phyloP scores from a whole-genome alignment of 2,888 invertebrate species.

The Eupeodes luniger region DNA sequence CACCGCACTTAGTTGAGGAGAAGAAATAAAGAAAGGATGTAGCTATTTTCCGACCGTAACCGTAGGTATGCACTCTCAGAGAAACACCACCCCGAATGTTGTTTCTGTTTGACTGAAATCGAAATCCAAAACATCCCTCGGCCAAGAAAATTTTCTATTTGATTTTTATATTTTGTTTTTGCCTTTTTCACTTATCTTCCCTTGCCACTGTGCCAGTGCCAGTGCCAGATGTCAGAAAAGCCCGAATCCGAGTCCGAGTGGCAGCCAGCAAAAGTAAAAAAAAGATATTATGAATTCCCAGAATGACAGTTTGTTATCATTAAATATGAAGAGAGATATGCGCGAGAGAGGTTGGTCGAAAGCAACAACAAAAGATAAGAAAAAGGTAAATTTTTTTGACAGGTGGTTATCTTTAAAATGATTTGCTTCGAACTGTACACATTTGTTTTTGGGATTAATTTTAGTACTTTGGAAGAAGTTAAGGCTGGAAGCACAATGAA shows the following conservation, averaged over 20 bases:
- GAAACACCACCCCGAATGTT: slow-evolving; percentile 71
- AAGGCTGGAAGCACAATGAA: background rate
- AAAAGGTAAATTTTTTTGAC: slow-evolving; percentile 6
- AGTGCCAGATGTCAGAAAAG: no score
- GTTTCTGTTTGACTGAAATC: slow-evolving; percentile 32
- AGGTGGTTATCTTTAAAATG: slow-evolving; percentile 15
- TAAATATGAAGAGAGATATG: background rate
- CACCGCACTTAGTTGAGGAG: slow-evolving; percentile 16
- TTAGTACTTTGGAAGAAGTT: background rate
- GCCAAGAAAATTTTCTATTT: slow-evolving; percentile 47
- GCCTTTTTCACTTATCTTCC: no score
- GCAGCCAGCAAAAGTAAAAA: background rate
- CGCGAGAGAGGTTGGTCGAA: background rate
- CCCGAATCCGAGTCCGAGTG: background rate
- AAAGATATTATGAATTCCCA: background rate
- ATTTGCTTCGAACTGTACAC: background rate
- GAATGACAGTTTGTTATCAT: slow-evolving; percentile 24
- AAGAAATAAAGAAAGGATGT: slow-evolving; percentile 11
- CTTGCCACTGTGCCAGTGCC: background rate
- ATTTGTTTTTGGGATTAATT: background rate
- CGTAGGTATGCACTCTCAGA: slow-evolving; percentile 53
- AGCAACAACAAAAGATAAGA: background rate
- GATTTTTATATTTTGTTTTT: background rate
- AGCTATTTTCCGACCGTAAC: slow-evolving; percentile 27
- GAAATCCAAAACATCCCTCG: slow-evolving; percentile 58